Evolutionary conservation across 2,797 vertebrate species (phyloP), one percentile per base, ranked within the genome.

Genomic region (Pangasius sanitwongsei): DNA sequence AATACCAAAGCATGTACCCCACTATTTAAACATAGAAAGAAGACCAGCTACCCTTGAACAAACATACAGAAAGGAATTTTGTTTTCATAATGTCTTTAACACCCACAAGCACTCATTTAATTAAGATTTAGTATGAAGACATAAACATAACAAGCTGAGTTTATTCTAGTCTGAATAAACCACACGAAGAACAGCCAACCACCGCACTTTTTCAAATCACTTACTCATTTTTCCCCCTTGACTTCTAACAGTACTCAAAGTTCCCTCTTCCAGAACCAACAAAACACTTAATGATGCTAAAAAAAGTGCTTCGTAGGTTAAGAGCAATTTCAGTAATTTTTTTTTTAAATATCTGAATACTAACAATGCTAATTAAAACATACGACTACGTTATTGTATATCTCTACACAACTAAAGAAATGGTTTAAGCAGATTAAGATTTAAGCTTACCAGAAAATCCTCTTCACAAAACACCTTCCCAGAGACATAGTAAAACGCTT

Each of bases 391-490:
- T 34, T 81, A 37, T 20, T 81, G 31, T 28, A 82, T 25, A 61
- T 25, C 5, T n/a, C 12, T 25, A 59, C 53, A 59, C 9, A 41
- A 12, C 78, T 59, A 44, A 41, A 44, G 41, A 48, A 59, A 65
- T 18, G 55, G 28, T 82, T 82, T 18, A 37, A 77, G 18, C 48
- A 87, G 44, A 80, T 20, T 41, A 41, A 41, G 41, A 41, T 41
- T 41, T 0, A 41, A 2, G 89, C 98, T 97, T 94, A 99, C 98
- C 97, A 99, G 95, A 93, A 99, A 99, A 93, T 99, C 98, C 93
- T 99, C 98, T 94, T 99, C 98, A 91, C 98, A 99, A 93, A 97
- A 99, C 88, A 99, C 98, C 92, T 98, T 99, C 83, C 98, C 98
- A 2, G 97, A 97, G 57, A 99, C 98, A 86, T 97, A 99, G 94